Evolutionary conservation across 1,140 invertebrate species (phyloP), one percentile per base, ranked within the genome.

Genomic region (Chrysoperla carnea): DNA sequence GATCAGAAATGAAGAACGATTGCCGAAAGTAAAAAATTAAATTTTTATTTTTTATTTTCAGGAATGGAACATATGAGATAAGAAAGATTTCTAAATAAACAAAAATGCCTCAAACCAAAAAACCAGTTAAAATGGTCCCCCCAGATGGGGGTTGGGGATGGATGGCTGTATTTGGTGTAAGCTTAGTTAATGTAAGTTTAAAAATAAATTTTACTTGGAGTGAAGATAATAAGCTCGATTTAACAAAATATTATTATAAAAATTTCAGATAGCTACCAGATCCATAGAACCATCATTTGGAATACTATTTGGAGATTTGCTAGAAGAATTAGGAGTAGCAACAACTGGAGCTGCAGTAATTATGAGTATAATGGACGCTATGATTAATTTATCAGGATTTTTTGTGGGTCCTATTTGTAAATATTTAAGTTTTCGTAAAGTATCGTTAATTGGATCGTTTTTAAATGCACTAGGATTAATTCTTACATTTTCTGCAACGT

Each of bases 111-210:
- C 17, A 23, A 23, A 23, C 17, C 17, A 23, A 23, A 23, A 23
- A 23, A 23, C 17, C 17, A 3, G 17, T 23, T 23, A 68, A 66
- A 53, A 71, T 73, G 53, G 70, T 76, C 41, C 71, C 75, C 27
- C 76, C 75, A 13, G 78, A 82, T 52, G 78, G 78, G 12, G 82
- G 82, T 37, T 85, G 81, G 78, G 81, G 80, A 28, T 86, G 83
- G 83, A 71, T 83, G 57, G 78, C 81, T 33, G 81, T 80, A 45
- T 63, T 85, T 36, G 81, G 81, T 47, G 78, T 79, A 46, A 82
- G 81, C 58, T 64, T 84, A 52, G 77, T 82, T 50, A 80, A 83
- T 67, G 79, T 81, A 65, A 76, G 75, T 74, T 46, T 39, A 29
- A 28, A 40, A 40, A n/a, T 15, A 15, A 40, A 40, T 8, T 17